These are phyloP conservation scores for Chaetodon trifasciatus DNA, from an alignment of 2,797 vertebrate genomes.

Conservation along the genomic window DNA sequence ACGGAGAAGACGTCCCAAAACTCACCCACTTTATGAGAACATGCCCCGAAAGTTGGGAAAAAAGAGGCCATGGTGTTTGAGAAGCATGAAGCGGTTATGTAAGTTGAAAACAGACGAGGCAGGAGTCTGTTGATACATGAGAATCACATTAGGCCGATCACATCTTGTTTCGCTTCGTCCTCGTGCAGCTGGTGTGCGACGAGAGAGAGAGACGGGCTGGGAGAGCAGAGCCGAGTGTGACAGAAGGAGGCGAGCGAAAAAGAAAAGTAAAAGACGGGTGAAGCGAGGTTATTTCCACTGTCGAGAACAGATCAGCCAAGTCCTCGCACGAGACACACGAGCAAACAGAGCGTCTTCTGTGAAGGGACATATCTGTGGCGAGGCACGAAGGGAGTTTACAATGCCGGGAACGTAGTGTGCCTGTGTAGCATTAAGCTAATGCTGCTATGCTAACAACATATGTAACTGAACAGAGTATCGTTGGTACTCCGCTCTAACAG, in stretches of 20 bases:
- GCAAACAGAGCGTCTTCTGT: slow-evolving; percentile 6
- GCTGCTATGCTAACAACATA: slow-evolving; percentile 27
- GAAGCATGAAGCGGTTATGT: slow-evolving; percentile 44
- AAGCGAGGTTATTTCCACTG: slow-evolving; percentile 45
- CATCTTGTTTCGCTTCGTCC: slow-evolving; percentile 56
- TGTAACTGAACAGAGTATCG: slow-evolving; percentile 30
- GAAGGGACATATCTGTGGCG: slow-evolving; percentile 48
- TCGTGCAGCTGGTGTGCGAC: slow-evolving; percentile 29
- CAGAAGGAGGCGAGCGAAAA: slow-evolving; percentile 10
- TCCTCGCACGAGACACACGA: slow-evolving; percentile 11
- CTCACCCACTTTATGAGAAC: slow-evolving; percentile 56
- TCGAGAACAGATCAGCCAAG: slow-evolving; percentile 2
- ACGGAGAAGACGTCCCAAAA: slow-evolving; percentile 54
- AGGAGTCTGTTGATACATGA: slow-evolving; percentile 50
- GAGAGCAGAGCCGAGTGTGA: slow-evolving; percentile 14
- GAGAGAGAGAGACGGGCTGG: not conserved
- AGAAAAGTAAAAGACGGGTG: slow-evolving; percentile 1
- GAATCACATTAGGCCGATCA: slow-evolving; percentile 57
- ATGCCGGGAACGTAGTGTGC: slow-evolving; percentile 52
- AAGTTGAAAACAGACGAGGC: slow-evolving; percentile 49
- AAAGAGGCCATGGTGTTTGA: slow-evolving; percentile 37
- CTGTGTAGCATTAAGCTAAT: slow-evolving; percentile 14
- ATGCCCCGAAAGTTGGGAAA: slow-evolving; percentile 41
- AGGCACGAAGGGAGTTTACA: slow-evolving; percentile 66
- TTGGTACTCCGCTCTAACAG: slow-evolving; percentile 53